Evolutionary conservation across 1,140 invertebrate species (phyloP), one percentile per base, ranked within the genome.

Genomic region (Zaprionus gabonicus): DNA sequence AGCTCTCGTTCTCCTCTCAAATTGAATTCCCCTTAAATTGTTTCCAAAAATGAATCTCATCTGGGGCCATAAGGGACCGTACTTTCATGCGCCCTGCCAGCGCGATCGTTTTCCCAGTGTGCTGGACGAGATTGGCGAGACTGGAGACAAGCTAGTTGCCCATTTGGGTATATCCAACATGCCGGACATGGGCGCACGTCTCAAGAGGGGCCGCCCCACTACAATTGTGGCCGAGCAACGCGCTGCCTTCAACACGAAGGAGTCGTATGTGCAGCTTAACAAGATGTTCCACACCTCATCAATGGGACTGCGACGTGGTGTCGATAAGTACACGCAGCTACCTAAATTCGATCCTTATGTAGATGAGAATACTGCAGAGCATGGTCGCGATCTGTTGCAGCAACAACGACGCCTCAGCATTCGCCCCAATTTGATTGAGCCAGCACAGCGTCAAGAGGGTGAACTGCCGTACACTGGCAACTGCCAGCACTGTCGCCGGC

Each of bases 261-360:
- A 65, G 0, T 41, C 69, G 0, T 41, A 62, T 3, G 81, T 72
- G 27, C 68, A 69, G 34, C 68, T 74, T 9, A 56, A 74, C 15
- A 79, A 68, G n/a, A 38, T 82, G 4, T 82, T 60, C 13, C 57
- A 67, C 23, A 36, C 59, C 5, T 49, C 41, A 0, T 44, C 80
- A 0, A 44, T 44, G 4, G 68, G 60, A 1, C 5, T 69, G 51
- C 76, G 63, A 4, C 68, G 72, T 1, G 60, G 65, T 13, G 34
- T 80, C 7, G 81, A 83, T 10, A 84, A 67, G 15, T 83, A 65
- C 13, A 55, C 53, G 3, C 70, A 71, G 62, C 20, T 66, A 17
- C 70, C 70, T 9, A 66, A 66, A 2, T 66, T n/a, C 38, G 62
- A 66, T 66, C 70, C 51, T n/a, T 71, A 65, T 38, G 51, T 46